Evolutionary conservation across 2,888 invertebrate genomes (phyloP), one percentile per base, ranked within the genome.

Genomic region (Meiosimyza platycephala): DNA sequence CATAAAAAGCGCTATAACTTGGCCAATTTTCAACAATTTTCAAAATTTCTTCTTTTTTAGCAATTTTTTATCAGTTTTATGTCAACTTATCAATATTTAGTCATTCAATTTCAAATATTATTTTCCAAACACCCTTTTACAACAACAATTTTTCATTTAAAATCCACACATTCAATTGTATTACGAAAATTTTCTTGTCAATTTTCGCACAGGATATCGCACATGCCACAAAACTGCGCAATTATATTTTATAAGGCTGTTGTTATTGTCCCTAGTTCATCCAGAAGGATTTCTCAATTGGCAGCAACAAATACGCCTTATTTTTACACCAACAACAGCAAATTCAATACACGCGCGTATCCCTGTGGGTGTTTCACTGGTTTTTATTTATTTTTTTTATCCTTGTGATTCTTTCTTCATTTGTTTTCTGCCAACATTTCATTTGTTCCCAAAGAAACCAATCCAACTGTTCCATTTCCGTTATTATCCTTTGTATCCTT

Each of bases 391-490:
- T 60, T 47, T 16, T 7, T 47, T 47, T 60, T 60, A 72, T 74
- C 69, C 60, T 59, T n/a, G n/a, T 28, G 6, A 2, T 47, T 54
- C n/a, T 51, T 16, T n/a, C 12, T 67, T 57, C 12, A 18, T 22
- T 16, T 57, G 57, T 7, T 13, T 28, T 15, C 48, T 47, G 67
- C 40, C 69, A 40, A 40, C 40, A 40, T 40, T 40, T 40, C 40
- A 55, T 64, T 55, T 71, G 62, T 64, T 15, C 28, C 18, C 33
- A 18, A 5, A 18, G 57, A 71, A 64, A 57, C 71, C 64, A 64
- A 64, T 71, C 79, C 81, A 78, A 81, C 80, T 80, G 82, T 80
- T 80, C 60, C 77, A 79, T 79, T 81, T 84, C 82, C 81, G 81
- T 76, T 80, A 63, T 72, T 57, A 54, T 70, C 40, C 57, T 72